These are phyloP conservation scores for Aphis gossypii DNA, from an alignment of 1,140 invertebrate genomes.

Conservation along the genomic window DNA sequence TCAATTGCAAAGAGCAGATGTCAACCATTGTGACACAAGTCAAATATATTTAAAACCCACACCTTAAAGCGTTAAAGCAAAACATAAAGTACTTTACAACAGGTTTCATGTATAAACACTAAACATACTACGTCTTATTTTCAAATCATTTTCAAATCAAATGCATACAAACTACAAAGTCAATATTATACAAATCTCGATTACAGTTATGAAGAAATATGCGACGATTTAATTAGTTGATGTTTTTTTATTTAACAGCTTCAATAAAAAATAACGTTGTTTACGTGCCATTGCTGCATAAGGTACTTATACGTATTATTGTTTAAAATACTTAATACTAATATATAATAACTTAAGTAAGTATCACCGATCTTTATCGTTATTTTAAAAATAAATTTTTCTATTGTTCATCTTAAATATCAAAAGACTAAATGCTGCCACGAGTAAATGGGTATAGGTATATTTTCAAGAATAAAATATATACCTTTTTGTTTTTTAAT, in stretches of 20 bases:
- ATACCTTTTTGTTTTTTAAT: neutral
- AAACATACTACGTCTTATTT: neutral
- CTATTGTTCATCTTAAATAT: constrained; percentile 5
- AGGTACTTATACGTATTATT: neutral
- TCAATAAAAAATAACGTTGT: neutral
- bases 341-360: neutral
- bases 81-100: neutral
- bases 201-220: neutral
- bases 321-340: neutral
- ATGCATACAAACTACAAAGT: neutral
- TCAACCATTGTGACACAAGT: neutral
- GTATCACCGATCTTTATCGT: neutral
- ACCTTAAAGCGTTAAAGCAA: neutral
- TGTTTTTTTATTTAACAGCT: neutral
- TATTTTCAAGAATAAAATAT: neutral
- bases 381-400: neutral
- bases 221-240: neutral
- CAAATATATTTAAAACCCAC: neutral
- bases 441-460: neutral
- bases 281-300: neutral
- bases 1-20: neutral
- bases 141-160: neutral
- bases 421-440: neutral
- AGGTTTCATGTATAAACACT: neutral
- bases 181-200: constrained; percentile 4